Conservation (phyloP, 2,113 vertebrate genomes). For the Chlorodrepanis virens region DNA sequence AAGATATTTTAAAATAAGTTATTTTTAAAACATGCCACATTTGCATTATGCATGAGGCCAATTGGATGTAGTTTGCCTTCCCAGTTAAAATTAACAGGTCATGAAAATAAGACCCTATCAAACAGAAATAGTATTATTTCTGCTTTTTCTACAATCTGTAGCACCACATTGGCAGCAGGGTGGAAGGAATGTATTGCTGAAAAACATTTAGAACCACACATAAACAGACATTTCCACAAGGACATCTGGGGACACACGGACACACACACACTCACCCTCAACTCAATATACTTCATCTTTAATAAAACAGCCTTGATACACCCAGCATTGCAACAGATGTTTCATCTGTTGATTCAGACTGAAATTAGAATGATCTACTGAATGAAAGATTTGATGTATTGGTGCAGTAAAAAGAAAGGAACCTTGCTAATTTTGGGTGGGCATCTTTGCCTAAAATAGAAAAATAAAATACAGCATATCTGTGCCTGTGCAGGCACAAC, state of each 20-base stretch:
- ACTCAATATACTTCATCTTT: not conserved
- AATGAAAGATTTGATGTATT: not conserved
- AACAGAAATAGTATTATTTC: not conserved
- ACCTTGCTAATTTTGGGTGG: not conserved
- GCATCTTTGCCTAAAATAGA: not conserved
- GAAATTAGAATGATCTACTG: not conserved
- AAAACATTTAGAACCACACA: not conserved
- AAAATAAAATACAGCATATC: not conserved
- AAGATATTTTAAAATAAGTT: not conserved
- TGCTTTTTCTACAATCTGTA: not conserved
- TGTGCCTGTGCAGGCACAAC: not conserved
- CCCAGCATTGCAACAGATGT: not conserved
- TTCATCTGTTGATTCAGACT: not conserved
- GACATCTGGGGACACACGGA: not conserved
- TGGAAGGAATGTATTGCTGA: not conserved
- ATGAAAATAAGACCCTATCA: not conserved
- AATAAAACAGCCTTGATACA: not conserved
- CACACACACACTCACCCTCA: no score
- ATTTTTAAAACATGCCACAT: not conserved
- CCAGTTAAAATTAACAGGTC: not conserved
- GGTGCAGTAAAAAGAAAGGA: not conserved
- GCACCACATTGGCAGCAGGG: accelerated
- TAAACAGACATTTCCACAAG: not conserved
- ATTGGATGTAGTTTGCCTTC: not conserved
- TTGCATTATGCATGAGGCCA: not conserved